Evolutionary conservation across 2,888 invertebrate species (phyloP).

Genomic region (Panopea generosa): DNA sequence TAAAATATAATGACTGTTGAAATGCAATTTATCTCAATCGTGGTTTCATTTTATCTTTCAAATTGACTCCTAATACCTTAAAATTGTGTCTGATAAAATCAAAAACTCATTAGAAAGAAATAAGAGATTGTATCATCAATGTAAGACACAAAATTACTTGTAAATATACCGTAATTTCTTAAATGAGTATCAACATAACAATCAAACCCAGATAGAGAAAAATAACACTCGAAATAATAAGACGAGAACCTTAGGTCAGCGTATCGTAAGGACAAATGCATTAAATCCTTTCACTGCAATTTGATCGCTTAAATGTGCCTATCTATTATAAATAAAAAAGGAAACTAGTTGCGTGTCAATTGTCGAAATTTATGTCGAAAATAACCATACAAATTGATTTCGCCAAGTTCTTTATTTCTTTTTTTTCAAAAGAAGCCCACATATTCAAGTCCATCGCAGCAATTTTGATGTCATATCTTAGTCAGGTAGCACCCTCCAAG

Average conservation of each 20-base stretch:
- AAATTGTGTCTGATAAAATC: slow-evolving; percentile 4
- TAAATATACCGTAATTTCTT: too few relatives aligned
- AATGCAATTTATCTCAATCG: not conserved
- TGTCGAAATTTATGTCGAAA: too few relatives aligned
- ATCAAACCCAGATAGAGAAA: too few relatives aligned
- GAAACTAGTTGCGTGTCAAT: too few relatives aligned
- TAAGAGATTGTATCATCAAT: slow-evolving; percentile 2
- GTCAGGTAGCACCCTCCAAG: not conserved
- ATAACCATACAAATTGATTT: too few relatives aligned
- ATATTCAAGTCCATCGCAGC: too few relatives aligned
- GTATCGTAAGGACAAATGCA: slow-evolving; percentile 4
- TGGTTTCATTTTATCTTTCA: not conserved
- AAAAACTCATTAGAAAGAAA: slow-evolving; percentile 6
- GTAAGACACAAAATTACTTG: slow-evolving; percentile 3
- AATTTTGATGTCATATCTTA: too few relatives aligned
- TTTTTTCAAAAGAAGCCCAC: too few relatives aligned
- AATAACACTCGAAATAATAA: not conserved
- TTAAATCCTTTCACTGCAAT: slow-evolving; percentile 25
- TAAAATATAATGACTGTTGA: too few relatives aligned
- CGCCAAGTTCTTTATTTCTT: too few relatives aligned
- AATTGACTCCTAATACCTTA: not conserved
- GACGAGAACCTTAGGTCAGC: not conserved
- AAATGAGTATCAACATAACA: too few relatives aligned
- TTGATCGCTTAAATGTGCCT: slow-evolving; percentile 6
- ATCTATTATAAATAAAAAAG: too few relatives aligned